Evolutionary conservation across 2,888 invertebrate genomes (phyloP), one percentile per base, ranked within the genome.

Genomic region (Tyria jacobaeae): DNA sequence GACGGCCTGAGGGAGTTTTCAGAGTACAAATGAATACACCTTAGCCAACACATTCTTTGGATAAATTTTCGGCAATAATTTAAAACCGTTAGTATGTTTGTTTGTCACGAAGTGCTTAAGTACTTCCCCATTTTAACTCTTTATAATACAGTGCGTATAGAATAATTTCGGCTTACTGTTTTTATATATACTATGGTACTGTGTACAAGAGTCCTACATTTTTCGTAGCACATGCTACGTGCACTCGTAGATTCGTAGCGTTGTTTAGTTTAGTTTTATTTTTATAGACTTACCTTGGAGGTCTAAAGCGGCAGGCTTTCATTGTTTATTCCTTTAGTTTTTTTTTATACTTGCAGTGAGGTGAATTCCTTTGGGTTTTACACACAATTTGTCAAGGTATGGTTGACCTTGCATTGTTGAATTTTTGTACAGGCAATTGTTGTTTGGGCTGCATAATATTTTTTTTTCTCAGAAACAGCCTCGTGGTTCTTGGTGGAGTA

Each of bases 201-300:
- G 14, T 35, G 56, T 64, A 67, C 60, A 50, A 64, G 57, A 52
- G 49, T 47, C 54, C 51, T 72, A 74, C 69, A 64, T 21, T 51
- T 63, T 60, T 74, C 75, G 71, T 75, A 73, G 69, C 64, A 35
- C 49, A 41, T 48, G 64, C 73, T 78, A 70, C 76, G 76, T 60
- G 55, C 44, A 39, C 55, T 66, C 68, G 64, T 67, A 70, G 68
- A 50, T 59, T 25, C 61, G 66, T 66, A 62, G 66, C 57, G 55
- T 52, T 66, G 57, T 66, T 61, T 50, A 35, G 54, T 41, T 44
- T 69, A 35, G 54, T 41, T 44, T 69, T 73, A 65, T 68, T 68
- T 70, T 72, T 53, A 57, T 52, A 34, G 37, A n/a, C 50, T 50
- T 59, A 55, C 39, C 56, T 60, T 57, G 48, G 49, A 53, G 41